Evolutionary conservation across 1,140 invertebrate genomes (phyloP).

Genomic region (Drosophila nebulosa): DNA sequence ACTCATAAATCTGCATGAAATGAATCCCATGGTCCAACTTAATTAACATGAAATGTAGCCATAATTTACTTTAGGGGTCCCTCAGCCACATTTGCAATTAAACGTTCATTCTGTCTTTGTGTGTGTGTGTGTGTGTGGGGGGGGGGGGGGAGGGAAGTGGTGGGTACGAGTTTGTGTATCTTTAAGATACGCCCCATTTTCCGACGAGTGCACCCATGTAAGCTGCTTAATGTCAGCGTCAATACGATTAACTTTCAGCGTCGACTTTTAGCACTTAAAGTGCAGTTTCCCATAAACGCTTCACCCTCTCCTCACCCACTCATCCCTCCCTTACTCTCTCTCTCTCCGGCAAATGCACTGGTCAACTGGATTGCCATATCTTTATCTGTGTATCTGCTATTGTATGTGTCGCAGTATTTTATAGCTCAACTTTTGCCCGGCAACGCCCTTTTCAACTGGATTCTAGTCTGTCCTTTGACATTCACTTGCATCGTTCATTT

Average conservation of each 20-base stretch:
- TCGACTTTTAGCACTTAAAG: constrained; percentile 64
- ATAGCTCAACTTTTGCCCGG: constrained; percentile 51
- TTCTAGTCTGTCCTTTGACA: constrained; percentile 42
- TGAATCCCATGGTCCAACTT: constrained; percentile 37
- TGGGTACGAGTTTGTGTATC: constrained; percentile 22
- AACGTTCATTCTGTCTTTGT: constrained; percentile 12
- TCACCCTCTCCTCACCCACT: background rate
- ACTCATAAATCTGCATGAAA: constrained; percentile 69
- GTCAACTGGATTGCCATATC: constrained; percentile 30
- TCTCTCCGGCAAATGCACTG: too few species aligned
- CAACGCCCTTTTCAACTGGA: constrained; percentile 17
- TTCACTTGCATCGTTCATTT: constrained; percentile 62
- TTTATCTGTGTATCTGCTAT: constrained; percentile 42
- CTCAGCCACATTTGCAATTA: constrained; percentile 33
- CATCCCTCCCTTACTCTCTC: too few species aligned
- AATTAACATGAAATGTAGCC: constrained; percentile 10
- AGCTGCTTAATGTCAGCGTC: constrained; percentile 57
- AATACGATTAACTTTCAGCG: constrained; percentile 62
- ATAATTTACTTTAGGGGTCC: constrained; percentile 13
- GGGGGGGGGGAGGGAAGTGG: background rate
- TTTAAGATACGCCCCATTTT: constrained; percentile 40
- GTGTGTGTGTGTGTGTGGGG: background rate
- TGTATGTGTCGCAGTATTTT: constrained; percentile 60
- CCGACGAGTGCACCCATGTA: constrained; percentile 38
- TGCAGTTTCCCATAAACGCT: constrained; percentile 37